Evolutionary conservation across 2,113 vertebrate species (phyloP).

Genomic region (Myiozetetes cayanensis): DNA sequence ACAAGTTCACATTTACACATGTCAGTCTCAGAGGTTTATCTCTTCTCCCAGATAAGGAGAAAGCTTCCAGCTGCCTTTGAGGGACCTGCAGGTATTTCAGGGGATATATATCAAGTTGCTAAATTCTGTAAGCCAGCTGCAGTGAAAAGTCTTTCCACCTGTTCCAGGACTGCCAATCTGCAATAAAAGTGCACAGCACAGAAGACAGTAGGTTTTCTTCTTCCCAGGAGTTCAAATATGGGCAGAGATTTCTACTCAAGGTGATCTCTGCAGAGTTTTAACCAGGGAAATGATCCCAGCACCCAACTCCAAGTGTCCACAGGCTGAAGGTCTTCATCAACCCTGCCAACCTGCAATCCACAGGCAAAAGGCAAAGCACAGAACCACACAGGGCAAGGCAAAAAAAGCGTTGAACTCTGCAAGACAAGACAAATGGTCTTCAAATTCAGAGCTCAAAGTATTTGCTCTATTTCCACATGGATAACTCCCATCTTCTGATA

Average conservation of each 20-base stretch:
- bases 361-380: not conserved
- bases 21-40: not conserved
- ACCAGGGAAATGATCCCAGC: not conserved
- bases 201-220: not conserved
- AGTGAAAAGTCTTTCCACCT: not conserved
- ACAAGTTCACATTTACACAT: not conserved
- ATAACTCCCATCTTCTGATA: not conserved
- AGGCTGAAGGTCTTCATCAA: not conserved
- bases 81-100: constrained; percentile 8
- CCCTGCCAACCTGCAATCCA: not conserved
- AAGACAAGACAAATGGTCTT: not conserved
- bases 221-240: not conserved
- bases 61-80: not conserved
- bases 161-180: not conserved
- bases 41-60: not conserved
- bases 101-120: not conserved
- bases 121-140: not conserved
- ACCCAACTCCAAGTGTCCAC: not conserved
- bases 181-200: not conserved
- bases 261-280: not conserved
- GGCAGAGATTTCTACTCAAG: not conserved
- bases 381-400: not conserved
- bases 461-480: not conserved
- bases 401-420: not conserved
- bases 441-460: not conserved